These are phyloP conservation scores for Hipposideros armiger DNA, from an alignment of 2,113 vertebrate genomes.

Conservation along the genomic window DNA sequence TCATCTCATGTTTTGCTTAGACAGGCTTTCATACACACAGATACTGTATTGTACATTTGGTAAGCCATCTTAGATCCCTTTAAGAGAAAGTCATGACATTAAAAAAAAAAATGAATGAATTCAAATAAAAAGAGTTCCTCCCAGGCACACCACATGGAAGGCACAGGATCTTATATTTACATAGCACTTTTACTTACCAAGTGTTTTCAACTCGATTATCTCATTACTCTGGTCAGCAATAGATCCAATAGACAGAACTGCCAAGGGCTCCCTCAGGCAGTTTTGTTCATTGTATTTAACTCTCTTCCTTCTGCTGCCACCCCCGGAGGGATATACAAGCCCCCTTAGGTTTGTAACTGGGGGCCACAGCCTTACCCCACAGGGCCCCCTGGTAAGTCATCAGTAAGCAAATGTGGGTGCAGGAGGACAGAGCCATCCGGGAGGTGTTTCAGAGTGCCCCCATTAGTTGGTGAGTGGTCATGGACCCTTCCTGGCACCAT, in stretches of 20 bases:
- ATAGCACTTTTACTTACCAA: background rate
- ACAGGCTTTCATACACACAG: background rate
- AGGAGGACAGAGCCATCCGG: accelerated
- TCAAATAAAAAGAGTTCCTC: conserved; percentile 45
- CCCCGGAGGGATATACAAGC: background rate
- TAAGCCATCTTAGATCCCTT: conserved; percentile 55
- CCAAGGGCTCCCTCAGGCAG: background rate
- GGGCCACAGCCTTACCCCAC: background rate
- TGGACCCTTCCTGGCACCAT: background rate
- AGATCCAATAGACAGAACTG: background rate
- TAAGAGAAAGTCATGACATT: conserved; percentile 11
- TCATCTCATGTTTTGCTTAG: conserved; percentile 38
- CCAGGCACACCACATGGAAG: background rate
- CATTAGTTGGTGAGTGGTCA: background rate
- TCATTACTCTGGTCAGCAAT: conserved; percentile 12
- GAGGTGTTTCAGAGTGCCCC: background rate
- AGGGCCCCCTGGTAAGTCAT: background rate
- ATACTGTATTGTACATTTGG: background rate
- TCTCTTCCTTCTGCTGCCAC: background rate
- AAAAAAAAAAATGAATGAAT: conserved; percentile 54
- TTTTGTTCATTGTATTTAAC: background rate
- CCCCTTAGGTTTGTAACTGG: background rate
- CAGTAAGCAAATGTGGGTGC: accelerated
- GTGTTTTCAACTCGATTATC: conserved; percentile 45
- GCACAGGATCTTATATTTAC: conserved; percentile 51